phyloP scores from a whole-genome alignment of 1,140 invertebrate species.

The Acromyrmex heyeri region DNA sequence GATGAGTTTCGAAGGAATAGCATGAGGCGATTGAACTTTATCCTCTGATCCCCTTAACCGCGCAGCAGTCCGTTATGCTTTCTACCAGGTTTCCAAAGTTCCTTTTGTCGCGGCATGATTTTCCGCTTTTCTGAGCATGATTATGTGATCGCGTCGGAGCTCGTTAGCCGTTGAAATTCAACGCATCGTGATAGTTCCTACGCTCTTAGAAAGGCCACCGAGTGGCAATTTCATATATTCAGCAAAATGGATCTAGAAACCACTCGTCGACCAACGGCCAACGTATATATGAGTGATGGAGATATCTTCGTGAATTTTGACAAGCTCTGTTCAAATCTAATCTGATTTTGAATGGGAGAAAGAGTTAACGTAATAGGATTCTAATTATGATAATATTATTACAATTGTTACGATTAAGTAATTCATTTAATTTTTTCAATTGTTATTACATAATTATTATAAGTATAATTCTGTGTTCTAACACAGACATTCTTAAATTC shows the following conservation, averaged over 20 bases:
- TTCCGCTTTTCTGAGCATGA: slow-evolving; percentile 60
- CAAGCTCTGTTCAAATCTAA: not conserved
- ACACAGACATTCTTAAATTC: not conserved
- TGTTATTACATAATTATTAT: not conserved
- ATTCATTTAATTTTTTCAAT: not conserved
- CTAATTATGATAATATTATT: not conserved
- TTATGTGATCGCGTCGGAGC: slow-evolving; percentile 43
- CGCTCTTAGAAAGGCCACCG: slow-evolving; percentile 38
- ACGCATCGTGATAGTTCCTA: slow-evolving; percentile 16
- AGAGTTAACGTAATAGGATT: not conserved
- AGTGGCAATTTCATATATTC: slow-evolving; percentile 48
- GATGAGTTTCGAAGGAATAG: slow-evolving; percentile 1
- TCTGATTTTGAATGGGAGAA: not conserved
- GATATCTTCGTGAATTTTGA: slow-evolving; percentile 16
- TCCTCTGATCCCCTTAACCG: slow-evolving; percentile 42
- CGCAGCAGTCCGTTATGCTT: slow-evolving; percentile 49
- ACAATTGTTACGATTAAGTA: not conserved
- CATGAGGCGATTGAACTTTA: slow-evolving; percentile 51
- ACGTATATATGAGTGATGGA: not conserved
- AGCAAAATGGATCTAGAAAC: slow-evolving; percentile 50
- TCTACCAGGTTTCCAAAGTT: slow-evolving; percentile 49
- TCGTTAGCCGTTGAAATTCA: slow-evolving; percentile 58
- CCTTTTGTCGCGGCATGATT: slow-evolving; percentile 60
- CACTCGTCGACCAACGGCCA: not conserved
- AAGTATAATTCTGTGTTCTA: not conserved